Evolutionary conservation across 2,888 invertebrate genomes (phyloP).

Genomic region (Blastobasis adustella): DNA sequence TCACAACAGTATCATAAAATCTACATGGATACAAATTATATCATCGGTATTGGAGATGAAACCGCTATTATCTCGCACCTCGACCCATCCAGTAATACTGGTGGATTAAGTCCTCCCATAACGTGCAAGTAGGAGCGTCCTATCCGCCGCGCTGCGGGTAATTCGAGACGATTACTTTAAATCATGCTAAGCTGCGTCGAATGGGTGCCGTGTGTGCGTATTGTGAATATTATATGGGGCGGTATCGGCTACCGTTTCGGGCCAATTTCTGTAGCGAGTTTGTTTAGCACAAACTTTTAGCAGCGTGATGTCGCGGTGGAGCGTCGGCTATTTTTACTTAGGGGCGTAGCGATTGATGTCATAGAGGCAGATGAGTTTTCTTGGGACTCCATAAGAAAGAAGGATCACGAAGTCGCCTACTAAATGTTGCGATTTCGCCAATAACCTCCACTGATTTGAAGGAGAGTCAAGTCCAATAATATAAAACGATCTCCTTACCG

Average conservation of each 20-base stretch:
- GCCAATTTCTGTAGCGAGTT: neutral
- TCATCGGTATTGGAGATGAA: neutral
- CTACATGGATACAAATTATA: too few relatives aligned
- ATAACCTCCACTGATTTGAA: too few relatives aligned
- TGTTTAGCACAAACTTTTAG: neutral
- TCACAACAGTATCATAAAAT: too few relatives aligned
- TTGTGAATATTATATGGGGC: neutral
- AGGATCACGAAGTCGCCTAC: too few relatives aligned
- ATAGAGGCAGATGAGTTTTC: too few relatives aligned
- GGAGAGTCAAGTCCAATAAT: too few relatives aligned
- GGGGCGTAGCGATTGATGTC: too few relatives aligned
- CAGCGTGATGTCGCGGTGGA: too few relatives aligned
- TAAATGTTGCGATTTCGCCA: too few relatives aligned
- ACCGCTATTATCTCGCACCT: constrained; percentile 1
- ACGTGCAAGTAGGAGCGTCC: constrained; percentile 37
- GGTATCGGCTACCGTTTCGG: neutral
- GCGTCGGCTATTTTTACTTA: too few relatives aligned
- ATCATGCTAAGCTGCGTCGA: constrained; percentile 25
- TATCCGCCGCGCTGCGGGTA: constrained; percentile 40
- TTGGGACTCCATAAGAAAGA: too few relatives aligned
- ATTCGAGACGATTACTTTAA: constrained; percentile 37
- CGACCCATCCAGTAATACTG: constrained; percentile 22
- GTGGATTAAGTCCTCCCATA: constrained; percentile 46
- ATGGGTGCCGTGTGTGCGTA: constrained; percentile 4
- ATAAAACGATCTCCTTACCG: too few relatives aligned